Conservation (phyloP, 2,113 vertebrate species). For the Aleadryas rufinucha region DNA sequence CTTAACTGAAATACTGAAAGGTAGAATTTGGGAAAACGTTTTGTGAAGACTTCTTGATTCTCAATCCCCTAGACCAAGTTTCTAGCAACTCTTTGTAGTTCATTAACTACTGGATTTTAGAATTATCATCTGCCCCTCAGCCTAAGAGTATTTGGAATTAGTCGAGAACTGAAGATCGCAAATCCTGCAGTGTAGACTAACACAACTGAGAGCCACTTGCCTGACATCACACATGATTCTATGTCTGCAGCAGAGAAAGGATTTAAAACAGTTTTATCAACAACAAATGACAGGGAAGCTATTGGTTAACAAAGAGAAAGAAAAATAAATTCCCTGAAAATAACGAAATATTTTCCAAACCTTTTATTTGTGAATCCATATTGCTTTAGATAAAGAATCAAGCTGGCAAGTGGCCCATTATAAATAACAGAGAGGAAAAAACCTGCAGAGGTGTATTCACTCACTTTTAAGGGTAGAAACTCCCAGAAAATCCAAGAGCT, state of each 20-base stretch:
- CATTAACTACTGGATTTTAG: background rate
- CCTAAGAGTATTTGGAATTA: background rate
- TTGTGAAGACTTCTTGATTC: background rate
- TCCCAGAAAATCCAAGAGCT: background rate
- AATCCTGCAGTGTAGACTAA: background rate
- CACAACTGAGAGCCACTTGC: background rate
- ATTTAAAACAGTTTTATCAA: background rate
- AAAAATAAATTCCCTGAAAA: background rate
- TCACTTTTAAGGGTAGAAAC: background rate
- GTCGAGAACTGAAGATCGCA: background rate
- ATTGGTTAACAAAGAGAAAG: background rate
- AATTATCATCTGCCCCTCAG: background rate
- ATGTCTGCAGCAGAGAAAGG: background rate
- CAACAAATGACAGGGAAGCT: background rate
- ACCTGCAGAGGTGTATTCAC: background rate
- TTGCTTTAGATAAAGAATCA: background rate
- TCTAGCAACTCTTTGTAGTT: background rate
- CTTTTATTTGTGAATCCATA: background rate
- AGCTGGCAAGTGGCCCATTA: background rate
- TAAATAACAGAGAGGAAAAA: background rate
- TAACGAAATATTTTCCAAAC: background rate
- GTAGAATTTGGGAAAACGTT: background rate
- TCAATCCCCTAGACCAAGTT: background rate
- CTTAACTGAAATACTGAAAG: background rate
- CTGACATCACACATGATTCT: background rate